These are phyloP conservation scores for Plebejus anna DNA, from an alignment of 2,888 invertebrate genomes.

Conservation along the genomic window DNA sequence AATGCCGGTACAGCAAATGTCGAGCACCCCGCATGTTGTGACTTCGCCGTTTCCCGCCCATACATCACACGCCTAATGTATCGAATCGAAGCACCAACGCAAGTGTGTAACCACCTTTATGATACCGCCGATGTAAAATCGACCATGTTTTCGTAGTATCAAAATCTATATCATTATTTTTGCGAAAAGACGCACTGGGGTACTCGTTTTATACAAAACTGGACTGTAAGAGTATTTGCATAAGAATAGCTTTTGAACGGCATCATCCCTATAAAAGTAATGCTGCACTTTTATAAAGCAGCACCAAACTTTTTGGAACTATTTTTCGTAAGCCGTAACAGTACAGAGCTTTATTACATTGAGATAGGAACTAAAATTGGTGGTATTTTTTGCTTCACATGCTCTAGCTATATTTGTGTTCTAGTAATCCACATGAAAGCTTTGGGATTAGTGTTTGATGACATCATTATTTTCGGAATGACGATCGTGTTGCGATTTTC, in stretches of 20 bases:
- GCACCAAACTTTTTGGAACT: background rate
- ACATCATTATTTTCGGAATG: constrained; percentile 78
- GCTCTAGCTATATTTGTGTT: constrained; percentile 39
- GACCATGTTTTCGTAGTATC: constrained; percentile 33
- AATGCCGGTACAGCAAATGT: constrained; percentile 41
- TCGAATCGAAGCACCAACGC: constrained; percentile 63
- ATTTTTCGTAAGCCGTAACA: background rate
- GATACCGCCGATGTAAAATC: constrained; percentile 36
- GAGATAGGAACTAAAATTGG: background rate
- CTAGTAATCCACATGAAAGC: constrained; percentile 79
- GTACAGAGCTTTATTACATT: background rate
- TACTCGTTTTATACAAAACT: background rate
- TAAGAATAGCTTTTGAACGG: background rate
- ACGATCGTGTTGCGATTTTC: constrained; percentile 73
- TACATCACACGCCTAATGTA: constrained; percentile 78
- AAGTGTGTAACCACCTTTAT: constrained; percentile 55
- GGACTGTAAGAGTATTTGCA: background rate
- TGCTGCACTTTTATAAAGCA: background rate
- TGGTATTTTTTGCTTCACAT: background rate
- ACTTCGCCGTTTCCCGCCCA: constrained; percentile 67
- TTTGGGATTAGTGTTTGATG: constrained; percentile 79
- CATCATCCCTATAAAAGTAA: background rate
- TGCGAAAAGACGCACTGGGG: background rate
- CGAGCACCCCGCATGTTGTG: constrained; percentile 66
- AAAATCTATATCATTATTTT: constrained; percentile 35